These are phyloP conservation scores for Dasysyrphus albostriatus DNA, from an alignment of 2,888 invertebrate species.

Conservation along the genomic window DNA sequence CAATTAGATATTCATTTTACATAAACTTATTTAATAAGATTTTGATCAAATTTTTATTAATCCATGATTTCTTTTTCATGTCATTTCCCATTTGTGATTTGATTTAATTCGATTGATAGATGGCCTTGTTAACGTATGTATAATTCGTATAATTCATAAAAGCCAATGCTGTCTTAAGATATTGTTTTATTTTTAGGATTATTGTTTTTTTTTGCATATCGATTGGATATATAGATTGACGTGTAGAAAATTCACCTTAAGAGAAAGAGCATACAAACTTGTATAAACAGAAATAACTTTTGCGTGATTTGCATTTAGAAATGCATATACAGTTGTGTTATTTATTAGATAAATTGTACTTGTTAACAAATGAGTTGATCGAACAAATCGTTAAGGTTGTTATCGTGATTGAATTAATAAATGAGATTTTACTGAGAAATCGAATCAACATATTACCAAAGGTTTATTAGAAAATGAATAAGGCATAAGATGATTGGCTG, in stretches of 20 bases:
- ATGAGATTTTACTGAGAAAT: constrained; percentile 6
- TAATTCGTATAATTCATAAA: constrained; percentile 17
- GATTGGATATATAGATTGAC: neutral
- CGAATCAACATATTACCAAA: constrained; percentile 19
- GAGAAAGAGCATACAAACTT: neutral
- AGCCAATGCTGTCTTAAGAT: constrained; percentile 16
- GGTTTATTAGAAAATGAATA: neutral
- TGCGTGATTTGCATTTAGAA: constrained; percentile 45
- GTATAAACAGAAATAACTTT: neutral
- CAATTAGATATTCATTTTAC: too few relatives aligned
- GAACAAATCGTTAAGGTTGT: constrained; percentile 29
- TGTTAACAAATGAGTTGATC: constrained; percentile 42
- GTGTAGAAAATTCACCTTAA: neutral
- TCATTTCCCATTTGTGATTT: constrained; percentile 7
- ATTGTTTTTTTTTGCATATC: constrained; percentile 19
- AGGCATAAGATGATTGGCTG: neutral
- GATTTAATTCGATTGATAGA: constrained; percentile 11
- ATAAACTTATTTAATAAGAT: constrained; percentile 2
- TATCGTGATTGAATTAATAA: constrained; percentile 50
- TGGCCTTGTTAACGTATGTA: constrained; percentile 42
- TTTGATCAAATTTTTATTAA: constrained; percentile 7
- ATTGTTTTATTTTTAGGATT: constrained; percentile 15
- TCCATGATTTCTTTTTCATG: neutral
- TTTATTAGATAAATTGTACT: constrained; percentile 27
- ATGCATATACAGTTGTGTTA: constrained; percentile 40